Evolutionary conservation across 2,888 invertebrate species (phyloP).

Genomic region (Rhamnusium bicolor): DNA sequence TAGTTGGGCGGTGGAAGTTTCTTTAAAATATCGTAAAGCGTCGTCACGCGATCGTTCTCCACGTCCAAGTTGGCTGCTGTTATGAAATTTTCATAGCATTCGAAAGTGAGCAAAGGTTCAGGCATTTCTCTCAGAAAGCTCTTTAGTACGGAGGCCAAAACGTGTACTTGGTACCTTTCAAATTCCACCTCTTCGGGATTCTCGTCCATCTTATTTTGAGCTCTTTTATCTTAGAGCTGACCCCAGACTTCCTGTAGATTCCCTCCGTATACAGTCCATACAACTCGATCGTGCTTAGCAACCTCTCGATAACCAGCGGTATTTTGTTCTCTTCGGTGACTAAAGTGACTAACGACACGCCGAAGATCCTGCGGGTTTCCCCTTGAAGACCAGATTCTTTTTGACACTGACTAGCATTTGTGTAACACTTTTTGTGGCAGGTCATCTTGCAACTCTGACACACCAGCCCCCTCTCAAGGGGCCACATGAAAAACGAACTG

Average conservation of each 20-base stretch:
- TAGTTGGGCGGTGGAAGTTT: slow-evolving; percentile 92
- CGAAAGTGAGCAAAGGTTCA: slow-evolving; percentile 93
- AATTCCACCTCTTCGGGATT: slow-evolving; percentile 82
- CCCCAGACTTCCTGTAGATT: slow-evolving; percentile 92
- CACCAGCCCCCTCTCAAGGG: slow-evolving; percentile 90
- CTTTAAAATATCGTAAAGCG: slow-evolving; percentile 89
- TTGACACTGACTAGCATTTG: slow-evolving; percentile 76
- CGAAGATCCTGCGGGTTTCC: slow-evolving; percentile 82
- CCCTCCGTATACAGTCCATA: slow-evolving; percentile 94
- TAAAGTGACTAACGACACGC: slow-evolving; percentile 83
- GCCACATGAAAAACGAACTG: slow-evolving; percentile 96
- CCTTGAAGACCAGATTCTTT: slow-evolving; percentile 71
- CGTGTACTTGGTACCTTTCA: slow-evolving; percentile 90
- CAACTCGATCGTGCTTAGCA: slow-evolving; percentile 93
- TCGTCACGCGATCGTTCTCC: slow-evolving; percentile 85
- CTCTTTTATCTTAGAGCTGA: slow-evolving; percentile 87
- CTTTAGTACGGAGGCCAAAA: slow-evolving; percentile 91
- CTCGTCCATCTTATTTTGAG: slow-evolving; percentile 84
- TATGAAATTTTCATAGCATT: slow-evolving; percentile 95
- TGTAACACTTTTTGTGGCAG: slow-evolving; percentile 96
- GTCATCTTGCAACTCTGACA: slow-evolving; percentile 89
- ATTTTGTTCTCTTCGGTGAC: slow-evolving; percentile 85
- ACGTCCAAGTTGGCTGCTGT: slow-evolving; percentile 90
- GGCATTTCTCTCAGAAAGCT: slow-evolving; percentile 93
- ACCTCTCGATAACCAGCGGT: slow-evolving; percentile 89